These are phyloP conservation scores for Lepidotrigona ventralis DNA, from an alignment of 1,140 invertebrate species.

Conservation along the genomic window DNA sequence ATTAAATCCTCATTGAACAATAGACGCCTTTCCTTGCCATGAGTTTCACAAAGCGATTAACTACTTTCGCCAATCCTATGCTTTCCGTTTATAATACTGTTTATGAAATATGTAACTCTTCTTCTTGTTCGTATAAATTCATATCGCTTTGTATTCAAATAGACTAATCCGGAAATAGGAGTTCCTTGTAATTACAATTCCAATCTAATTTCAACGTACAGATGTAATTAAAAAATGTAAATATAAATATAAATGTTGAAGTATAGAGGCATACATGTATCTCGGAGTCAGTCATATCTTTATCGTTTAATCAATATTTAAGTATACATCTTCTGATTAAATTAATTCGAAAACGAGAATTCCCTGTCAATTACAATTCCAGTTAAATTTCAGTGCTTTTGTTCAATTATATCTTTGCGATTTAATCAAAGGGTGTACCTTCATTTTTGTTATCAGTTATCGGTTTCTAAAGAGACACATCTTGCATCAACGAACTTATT, in stretches of 20 bases:
- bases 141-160: neutral
- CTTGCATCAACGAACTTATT: neutral
- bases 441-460: neutral
- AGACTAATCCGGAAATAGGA: too few species aligned
- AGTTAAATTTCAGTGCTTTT: neutral
- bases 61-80: constrained; percentile 34
- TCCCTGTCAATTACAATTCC: neutral
- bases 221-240: too few species aligned
- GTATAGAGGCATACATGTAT: too few species aligned
- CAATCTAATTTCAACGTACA: neutral
- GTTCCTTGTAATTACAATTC: neutral
- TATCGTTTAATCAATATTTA: neutral
- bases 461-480: neutral
- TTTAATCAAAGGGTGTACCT: neutral
- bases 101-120: neutral
- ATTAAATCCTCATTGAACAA: constrained; percentile 56
- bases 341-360: neutral
- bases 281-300: neutral
- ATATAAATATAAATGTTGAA: too few species aligned
- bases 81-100: neutral
- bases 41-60: constrained; percentile 42
- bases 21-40: constrained; percentile 15
- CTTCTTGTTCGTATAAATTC: neutral
- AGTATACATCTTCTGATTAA: neutral
- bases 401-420: neutral